Evolutionary conservation across 2,888 invertebrate species (phyloP), one percentile per base, ranked within the genome.

Genomic region (Synergus itoensis): DNA sequence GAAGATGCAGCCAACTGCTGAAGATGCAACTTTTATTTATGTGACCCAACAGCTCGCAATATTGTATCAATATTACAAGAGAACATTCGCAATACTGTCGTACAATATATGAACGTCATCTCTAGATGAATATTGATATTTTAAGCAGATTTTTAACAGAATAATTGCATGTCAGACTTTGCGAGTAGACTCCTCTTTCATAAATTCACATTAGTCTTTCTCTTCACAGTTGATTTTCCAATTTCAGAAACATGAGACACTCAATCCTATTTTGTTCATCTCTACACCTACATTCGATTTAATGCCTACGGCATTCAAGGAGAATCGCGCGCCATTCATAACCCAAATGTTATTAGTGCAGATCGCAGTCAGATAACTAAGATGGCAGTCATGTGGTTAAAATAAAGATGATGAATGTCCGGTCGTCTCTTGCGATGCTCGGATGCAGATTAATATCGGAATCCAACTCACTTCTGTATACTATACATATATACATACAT

Each of bases 401-500:
- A 90, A 91, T 90, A 90, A 90, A 89, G 90, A 90, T 91, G 91
- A 91, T 88, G 88, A 90, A 91, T 90, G 89, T 87, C 80, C 84
- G 83, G 83, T 84, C 86, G 87, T 86, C 88, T 88, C 86, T 86
- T 85, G 87, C 84, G 81, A 84, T 81, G 83, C 75, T 78, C 83
- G 86, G 87, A 89, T 88, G 89, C 85, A 89, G 90, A 90, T 90
- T 89, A 87, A 90, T 89, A 90, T 90, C 90, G 86, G 81, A 83
- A 84, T 86, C 87, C 84, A 86, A 84, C 84, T 69, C 48, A 69
- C 28, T 69, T 69, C 73, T 73, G 16, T 36, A 48, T 28, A 53
- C 36, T n/a, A 73, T 73, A 36, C 18, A 41, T 40, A 65, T 41
- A 18, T 65, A 65, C 11, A 65, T 28, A 28, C 0, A 28, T 28